Base-by-base conservation (phyloP, 2,888 invertebrate genomes). In the Capitulum mitella region DNA sequence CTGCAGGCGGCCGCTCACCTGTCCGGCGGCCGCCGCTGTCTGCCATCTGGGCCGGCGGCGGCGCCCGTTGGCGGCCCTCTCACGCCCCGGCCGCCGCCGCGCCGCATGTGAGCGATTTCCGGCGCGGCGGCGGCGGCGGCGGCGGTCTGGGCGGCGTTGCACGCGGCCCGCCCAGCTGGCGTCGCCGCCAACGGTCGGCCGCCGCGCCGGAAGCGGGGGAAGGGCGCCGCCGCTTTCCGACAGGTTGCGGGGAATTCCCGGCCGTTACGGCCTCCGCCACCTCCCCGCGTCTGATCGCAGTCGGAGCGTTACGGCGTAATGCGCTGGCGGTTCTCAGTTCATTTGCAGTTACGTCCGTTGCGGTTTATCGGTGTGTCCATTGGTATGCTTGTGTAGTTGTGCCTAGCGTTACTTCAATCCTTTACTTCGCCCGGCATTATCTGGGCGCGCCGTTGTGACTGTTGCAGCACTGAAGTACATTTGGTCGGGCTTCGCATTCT, bases 21-120 rank as follows among this genome's bases (percentile, higher is more conserved):
- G 32, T 10, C 61, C n/a, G 61, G 32, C 61, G 61, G 14, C 22
- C 26, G n/a, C 3, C 51, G 12, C 51, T 29, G 29, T n/a, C n/a
- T 6, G n/a, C 29, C 58, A 58, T 19, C 58, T 58, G 58, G 61
- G 61, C n/a, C 61, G 29, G 14, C 32, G 32, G 6, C 58, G 58
- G 29, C 58, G 58, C 29, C 58, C 58, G 58, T 58, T 58, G 58
- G 29, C 29, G 61, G 61, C 61, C 32, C n/a, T 61, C 61, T 61
- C 61, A 61, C 61, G 61, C 16, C 32, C n/a, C 32, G 32, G 32
- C 14, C 61, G 32, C 32, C 61, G 61, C 16, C 61, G 0, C 61
- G 61, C 14, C 61, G 26, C 32, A 32, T 61, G 32, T 16, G 14
- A 61, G 32, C 32, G 1, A 61, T 61, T 61, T 61, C 61, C 61